Evolutionary conservation across 2,797 vertebrate species (phyloP), one percentile per base, ranked within the genome.

Genomic region (Amblyraja radiata): DNA sequence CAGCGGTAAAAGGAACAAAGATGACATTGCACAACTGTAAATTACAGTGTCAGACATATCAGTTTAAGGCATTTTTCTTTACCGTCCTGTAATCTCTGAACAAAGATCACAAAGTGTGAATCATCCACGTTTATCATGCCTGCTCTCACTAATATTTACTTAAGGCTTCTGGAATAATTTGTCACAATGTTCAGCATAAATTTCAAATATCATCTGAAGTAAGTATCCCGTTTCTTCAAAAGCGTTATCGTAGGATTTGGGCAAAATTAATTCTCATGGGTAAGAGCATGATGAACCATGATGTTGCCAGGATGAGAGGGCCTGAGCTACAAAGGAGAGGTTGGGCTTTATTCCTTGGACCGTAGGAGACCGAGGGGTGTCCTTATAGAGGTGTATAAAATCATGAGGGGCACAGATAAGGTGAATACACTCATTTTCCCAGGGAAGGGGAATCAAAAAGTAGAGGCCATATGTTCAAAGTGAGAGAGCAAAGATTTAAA

Each of bases 101-200:
- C 84, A 68, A 88, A 68, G 63, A 32, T 32, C 84, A 88, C 61
- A n/a, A 83, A 84, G 63, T 88, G 61, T 88, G 84, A 88, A 88
- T 21, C 84, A 21, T 36, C 18, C n/a, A 65, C 61, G 68, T 88
- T 65, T 88, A 36, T 25, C 54, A 61, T 25, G 5, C 7, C 61
- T 88, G 61, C 63, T 11, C 61, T 11, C 28, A 3, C 84, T 32
- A 14, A 88, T 88, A 36, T 32, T 36, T 18, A 21, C 1, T 36
- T 68, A 21, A 36, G 7, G n/a, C n/a, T 7, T 68, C 21, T 36
- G 16, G 16, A 32, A 8, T 8, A 74, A 68, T 68, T 36, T 65
- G 1, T 63, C 63, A 9, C n/a, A 88, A 88, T 28, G 65, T 36
- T 68, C 61, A 65, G 28, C 32, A 7, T 88, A 68, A 88, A 65